Base-by-base conservation (phyloP, 2,113 vertebrate species). In the Cyanocitta stelleri region DNA sequence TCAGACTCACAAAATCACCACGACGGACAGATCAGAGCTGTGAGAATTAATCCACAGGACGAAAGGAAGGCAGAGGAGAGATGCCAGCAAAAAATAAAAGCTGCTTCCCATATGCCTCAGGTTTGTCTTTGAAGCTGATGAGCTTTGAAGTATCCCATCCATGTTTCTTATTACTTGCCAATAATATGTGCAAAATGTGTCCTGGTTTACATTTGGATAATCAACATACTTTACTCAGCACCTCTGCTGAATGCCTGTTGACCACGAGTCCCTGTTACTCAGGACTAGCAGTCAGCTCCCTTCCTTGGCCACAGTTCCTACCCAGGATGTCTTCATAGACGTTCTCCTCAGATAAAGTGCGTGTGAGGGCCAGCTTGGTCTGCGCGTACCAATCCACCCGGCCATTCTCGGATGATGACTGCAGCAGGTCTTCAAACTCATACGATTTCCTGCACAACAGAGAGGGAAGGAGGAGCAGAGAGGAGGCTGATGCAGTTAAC, bases 311-410 rank as follows among this genome's bases (percentile, higher is more conserved):
- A 43, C 30, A 74, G 49, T 6, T 91, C 98, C 98, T 98, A 99
- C 99, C 99, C 93, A 99, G 97, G 79, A 99, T 99, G 97, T 99
- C 99, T 95, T 99, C 99, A 3, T 99, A 99, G 98, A 99, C 97
- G 58, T 99, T 99, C 96, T 99, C 99, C 93, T 99, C 99, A 3
- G 99, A 99, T 98, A 99, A 99, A 98, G 99, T 99, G 98, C 99
- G 98, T 91, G 99, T 98, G 59, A 99, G 98, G 56, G 98, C 98
- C 97, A 99, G 96, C 96, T 98, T 99, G 49, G 99, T 98, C 97
- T 99, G 99, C 39, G 99, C 99, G 1, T 99, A 99, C 99, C 99
- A 99, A 95, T 99, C 99, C 83, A 98, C 99, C 76, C 98, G 97
- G 90, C 98, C 98, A 41, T 97, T 98, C 85, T 99, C 98, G 3